A percentile compares a stretch with the other conserved stretches of the same genome.
Conservation (phyloP, 2,888 invertebrate genomes). For the Entomobrya multifasciata region DNA sequence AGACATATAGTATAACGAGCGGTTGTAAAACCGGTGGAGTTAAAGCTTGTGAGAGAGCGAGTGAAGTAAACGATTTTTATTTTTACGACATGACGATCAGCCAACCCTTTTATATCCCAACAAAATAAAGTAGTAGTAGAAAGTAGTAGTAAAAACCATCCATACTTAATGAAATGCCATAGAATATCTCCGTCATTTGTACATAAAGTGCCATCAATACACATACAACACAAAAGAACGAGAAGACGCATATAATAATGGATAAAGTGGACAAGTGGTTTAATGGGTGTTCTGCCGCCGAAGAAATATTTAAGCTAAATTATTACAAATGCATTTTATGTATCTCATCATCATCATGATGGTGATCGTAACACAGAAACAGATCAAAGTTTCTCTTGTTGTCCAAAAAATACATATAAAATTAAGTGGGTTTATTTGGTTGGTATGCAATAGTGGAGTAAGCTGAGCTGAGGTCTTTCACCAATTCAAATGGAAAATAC, state of each 20-base stretch:
- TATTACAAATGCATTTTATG: too few relatives aligned
- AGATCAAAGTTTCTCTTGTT: too few relatives aligned
- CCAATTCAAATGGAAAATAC: too few relatives aligned
- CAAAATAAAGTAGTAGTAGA: conserved; percentile 67
- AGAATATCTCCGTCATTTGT: conserved; percentile 48
- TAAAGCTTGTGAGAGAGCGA: neutral
- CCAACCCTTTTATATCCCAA: conserved; percentile 57
- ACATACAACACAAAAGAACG: too few relatives aligned
- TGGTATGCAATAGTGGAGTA: too few relatives aligned
- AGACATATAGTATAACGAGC: conserved; percentile 15
- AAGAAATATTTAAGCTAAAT: too few relatives aligned
- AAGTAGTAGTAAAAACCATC: conserved; percentile 55
- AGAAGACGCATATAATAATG: neutral
- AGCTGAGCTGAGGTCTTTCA: too few relatives aligned
- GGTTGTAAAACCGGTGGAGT: conserved; percentile 40
- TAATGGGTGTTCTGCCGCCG: too few relatives aligned
- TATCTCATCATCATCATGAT: conserved; percentile 22
- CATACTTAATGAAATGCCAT: conserved; percentile 69
- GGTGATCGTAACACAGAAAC: too few relatives aligned
- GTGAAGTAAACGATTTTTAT: conserved; percentile 27
- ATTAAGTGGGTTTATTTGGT: too few relatives aligned
- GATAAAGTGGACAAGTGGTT: conserved; percentile 55
- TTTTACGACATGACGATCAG: too few relatives aligned
- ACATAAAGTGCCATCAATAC: conserved; percentile 59
- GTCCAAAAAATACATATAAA: too few relatives aligned